These are phyloP conservation scores for Cerastoderma edule DNA, from an alignment of 2,888 invertebrate genomes.

Conservation along the genomic window DNA sequence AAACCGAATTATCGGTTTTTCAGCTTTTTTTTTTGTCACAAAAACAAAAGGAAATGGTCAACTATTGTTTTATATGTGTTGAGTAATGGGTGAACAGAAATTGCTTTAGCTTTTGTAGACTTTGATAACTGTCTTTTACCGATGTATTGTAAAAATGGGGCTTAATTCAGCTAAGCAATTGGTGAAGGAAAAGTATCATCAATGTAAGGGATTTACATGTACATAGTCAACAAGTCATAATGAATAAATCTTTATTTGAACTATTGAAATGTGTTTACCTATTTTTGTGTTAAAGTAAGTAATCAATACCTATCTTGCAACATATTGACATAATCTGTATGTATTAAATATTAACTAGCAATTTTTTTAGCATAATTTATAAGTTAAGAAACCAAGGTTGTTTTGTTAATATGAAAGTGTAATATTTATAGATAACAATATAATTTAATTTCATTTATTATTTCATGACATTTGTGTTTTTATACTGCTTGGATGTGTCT, in stretches of 20 bases:
- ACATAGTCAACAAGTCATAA: no score
- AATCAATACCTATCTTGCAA: not conserved
- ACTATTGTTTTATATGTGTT: no score
- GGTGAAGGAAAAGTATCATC: not conserved
- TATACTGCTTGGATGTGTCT: conserved; percentile 28
- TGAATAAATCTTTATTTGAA: no score
- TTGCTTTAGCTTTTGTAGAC: no score
- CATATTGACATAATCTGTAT: not conserved
- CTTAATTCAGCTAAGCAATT: no score
- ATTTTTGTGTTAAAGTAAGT: not conserved
- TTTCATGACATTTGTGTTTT: conserved; percentile 17
- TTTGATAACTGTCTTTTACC: no score
- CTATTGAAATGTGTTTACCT: not conserved
- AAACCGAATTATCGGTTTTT: no score
- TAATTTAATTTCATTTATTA: not conserved
- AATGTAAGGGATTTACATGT: not conserved
- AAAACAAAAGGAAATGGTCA: no score
- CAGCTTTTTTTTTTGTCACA: no score
- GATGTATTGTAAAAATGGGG: no score
- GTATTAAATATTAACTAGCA: not conserved
- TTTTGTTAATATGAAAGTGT: conserved; percentile 21
- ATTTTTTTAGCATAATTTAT: conserved; percentile 23
- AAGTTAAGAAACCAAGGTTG: conserved; percentile 22
- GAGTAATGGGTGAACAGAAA: no score
- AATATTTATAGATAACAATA: not conserved